Base-by-base conservation (phyloP, 2,113 vertebrate genomes). In the Amphiprion percula region DNA sequence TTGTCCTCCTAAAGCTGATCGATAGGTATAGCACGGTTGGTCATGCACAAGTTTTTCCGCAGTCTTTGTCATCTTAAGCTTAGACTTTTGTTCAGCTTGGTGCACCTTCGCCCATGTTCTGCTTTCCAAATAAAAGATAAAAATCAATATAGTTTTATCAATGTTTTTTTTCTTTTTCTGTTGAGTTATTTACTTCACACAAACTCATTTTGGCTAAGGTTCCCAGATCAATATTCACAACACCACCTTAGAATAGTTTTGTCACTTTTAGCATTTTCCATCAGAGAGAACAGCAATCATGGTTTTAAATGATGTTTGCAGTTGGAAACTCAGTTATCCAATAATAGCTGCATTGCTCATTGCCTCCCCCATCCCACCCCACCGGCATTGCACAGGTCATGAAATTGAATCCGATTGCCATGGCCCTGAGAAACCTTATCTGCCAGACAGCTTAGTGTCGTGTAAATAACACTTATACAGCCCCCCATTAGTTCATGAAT, bases 401-500 rank as follows among this genome's bases (percentile, higher is more conserved):
- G 85, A 87, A 92, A 90, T 77, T 80, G 75, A 90, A 91, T 87
- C 85, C 19, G 55, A 82, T 88, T 84, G 73, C 62, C 10, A 54
- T 70, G 71, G 79, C 84, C 87, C 78, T 74, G 79, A 83, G 87
- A 91, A 90, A 88, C 84, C 86, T 88, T 89, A 90, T 93, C 92
- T 90, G 74, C 83, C 86, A 80, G 88, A 90, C 88, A 87, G 92
- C 86, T 93, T 92, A 90, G 85, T 68, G 63, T 83, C 58, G 83
- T 93, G 92, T 91, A 94, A 94, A 94, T 92, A 92, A 82, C 85
- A 85, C 78, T 86, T 79, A 86, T 82, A 84, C 82, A 83, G 68
- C 56, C 85, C 73, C 82, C 89, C 84, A 90, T 92, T 91, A 88
- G 70, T 86, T 92, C 87, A 93, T 94, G 90, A 94, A 95, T 95